A percentile compares a stretch with the other conserved stretches of the same genome.
Evolutionary conservation across 1,140 invertebrate genomes (phyloP).

Genomic region (Pseudomyrmex cubaensis): DNA sequence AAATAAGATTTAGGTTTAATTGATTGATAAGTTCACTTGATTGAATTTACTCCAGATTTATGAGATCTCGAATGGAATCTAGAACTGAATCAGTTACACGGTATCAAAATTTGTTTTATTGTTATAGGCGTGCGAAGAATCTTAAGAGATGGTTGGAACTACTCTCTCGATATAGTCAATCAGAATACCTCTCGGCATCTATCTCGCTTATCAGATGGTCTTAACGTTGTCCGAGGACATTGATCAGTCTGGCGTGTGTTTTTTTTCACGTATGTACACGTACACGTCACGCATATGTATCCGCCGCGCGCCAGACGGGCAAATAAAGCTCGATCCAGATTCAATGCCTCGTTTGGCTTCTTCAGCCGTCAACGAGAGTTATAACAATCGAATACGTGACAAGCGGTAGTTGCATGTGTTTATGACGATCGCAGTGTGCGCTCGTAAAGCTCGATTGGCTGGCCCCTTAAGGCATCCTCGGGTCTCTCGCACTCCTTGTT

Average conservation of each 20-base stretch:
- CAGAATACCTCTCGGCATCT: constrained; percentile 12
- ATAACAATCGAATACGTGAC: constrained; percentile 74
- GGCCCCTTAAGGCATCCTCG: constrained; percentile 68
- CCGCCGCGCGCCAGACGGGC: constrained; percentile 42
- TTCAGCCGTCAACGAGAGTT: constrained; percentile 66
- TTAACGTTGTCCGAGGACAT: constrained; percentile 36
- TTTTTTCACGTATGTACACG: constrained; percentile 49
- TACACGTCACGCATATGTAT: constrained; percentile 27
- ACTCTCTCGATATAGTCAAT: neutral
- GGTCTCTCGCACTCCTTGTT: constrained; percentile 45
- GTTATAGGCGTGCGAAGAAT: no score
- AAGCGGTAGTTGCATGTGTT: constrained; percentile 71
- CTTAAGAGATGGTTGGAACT: no score
- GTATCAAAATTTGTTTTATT: no score
- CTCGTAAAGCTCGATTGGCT: constrained; percentile 66
- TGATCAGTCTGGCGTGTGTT: constrained; percentile 32
- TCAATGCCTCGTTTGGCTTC: constrained; percentile 63
- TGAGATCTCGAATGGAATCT: no score
- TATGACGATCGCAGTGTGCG: constrained; percentile 71
- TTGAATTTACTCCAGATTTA: no score
- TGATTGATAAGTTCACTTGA: no score
- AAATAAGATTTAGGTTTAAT: no score
- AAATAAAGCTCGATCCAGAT: constrained; percentile 62
- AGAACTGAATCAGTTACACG: no score
- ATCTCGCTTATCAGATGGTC: constrained; percentile 30